Conservation (phyloP, 2,113 vertebrate species). For the Myanophis thanlyinensis region DNA sequence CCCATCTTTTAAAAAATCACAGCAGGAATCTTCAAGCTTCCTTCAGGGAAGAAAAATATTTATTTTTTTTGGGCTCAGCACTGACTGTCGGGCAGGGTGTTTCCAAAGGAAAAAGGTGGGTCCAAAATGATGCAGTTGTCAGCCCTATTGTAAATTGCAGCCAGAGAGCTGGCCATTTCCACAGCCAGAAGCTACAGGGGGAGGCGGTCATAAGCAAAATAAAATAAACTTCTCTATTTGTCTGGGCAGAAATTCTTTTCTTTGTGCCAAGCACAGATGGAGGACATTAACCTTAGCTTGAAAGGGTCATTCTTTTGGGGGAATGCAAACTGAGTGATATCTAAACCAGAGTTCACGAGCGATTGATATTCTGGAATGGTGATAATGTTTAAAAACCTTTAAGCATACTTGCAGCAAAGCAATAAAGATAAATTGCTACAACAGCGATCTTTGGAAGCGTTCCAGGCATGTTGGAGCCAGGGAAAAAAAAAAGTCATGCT, state of each 20-base stretch:
- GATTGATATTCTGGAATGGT: conserved; percentile 24
- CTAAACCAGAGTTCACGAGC: neutral
- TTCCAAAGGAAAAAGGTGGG: neutral
- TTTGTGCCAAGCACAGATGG: neutral
- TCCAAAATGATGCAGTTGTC: neutral
- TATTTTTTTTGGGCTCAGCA: neutral
- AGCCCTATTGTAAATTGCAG: neutral
- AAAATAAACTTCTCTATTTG: neutral
- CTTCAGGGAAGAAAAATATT: neutral
- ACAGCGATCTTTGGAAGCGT: conserved; percentile 25
- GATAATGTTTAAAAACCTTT: conserved; percentile 46
- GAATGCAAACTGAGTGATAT: neutral
- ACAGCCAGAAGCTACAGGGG: neutral
- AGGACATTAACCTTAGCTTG: neutral
- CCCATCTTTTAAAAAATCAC: neutral
- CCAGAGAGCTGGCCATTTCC: neutral
- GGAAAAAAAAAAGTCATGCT: neutral
- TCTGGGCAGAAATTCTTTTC: conserved; percentile 24
- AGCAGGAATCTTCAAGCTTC: neutral
- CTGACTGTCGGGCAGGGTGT: neutral
- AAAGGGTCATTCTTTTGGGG: conserved; percentile 3
- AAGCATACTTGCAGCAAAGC: conserved; percentile 38
- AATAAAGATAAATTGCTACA: conserved; percentile 56
- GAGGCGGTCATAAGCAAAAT: accelerated
- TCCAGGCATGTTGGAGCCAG: conserved; percentile 25